Percentiles rank a stretch among this genome's conserved stretches.
phyloP scores from a whole-genome alignment of 2,888 invertebrate species.

The Sarcophaga variegata region DNA sequence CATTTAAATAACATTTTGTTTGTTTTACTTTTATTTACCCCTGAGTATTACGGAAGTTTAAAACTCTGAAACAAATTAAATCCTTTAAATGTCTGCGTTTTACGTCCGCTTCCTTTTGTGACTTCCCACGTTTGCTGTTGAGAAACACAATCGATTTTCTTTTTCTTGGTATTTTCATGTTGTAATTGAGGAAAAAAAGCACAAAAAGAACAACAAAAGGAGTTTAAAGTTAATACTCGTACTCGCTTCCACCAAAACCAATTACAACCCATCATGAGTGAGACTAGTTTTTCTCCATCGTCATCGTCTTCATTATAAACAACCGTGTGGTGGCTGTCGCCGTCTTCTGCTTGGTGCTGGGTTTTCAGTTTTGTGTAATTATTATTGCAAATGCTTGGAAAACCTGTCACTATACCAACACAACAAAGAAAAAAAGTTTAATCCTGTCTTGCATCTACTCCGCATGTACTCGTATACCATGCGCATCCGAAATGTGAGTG shows the following conservation, averaged over 20 bases:
- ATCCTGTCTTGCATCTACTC: constrained; percentile 48
- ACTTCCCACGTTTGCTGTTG: constrained; percentile 55
- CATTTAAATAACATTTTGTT: too few species aligned
- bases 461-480: neutral
- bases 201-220: constrained; percentile 11
- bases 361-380: constrained; percentile 49
- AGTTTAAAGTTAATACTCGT: constrained; percentile 55
- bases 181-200: constrained; percentile 51
- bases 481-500: neutral
- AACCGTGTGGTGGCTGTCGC: neutral
- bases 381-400: neutral
- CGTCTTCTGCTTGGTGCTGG: constrained; percentile 30
- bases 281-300: constrained; percentile 53
- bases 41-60: too few species aligned
- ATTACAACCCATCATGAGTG: constrained; percentile 57
- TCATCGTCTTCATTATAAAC: constrained; percentile 9
- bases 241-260: constrained; percentile 50
- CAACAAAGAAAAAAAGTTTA: constrained; percentile 28
- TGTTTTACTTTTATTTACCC: too few species aligned
- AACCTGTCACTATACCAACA: constrained; percentile 55
- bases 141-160: constrained; percentile 52
- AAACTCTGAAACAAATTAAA: neutral
- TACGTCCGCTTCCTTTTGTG: constrained; percentile 45
- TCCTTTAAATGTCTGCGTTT: constrained; percentile 40
- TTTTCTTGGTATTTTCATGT: constrained; percentile 50